A percentile compares a stretch with the other conserved stretches of the same genome.
Conservation (phyloP, 2,888 invertebrate species). For the Horisme vitalbata region DNA sequence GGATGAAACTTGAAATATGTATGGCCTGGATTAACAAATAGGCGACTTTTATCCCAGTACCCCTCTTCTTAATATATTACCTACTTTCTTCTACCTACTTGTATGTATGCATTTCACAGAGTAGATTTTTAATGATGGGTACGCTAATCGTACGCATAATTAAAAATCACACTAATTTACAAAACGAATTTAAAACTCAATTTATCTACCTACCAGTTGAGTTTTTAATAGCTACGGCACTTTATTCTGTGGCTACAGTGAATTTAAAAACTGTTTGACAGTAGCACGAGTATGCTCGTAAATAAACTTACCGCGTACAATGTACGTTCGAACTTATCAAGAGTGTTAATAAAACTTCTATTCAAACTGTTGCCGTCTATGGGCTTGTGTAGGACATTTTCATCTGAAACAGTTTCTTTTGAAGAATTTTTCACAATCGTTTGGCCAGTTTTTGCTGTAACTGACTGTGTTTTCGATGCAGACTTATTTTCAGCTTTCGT, state of each 20-base stretch:
- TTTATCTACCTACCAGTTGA: not conserved
- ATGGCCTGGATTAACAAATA: no score
- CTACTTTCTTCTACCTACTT: no score
- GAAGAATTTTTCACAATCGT: not conserved
- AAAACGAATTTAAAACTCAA: not conserved
- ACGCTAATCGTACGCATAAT: no score
- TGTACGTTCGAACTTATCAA: constrained; percentile 46
- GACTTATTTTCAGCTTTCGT: not conserved
- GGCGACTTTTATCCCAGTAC: no score
- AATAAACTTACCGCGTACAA: constrained; percentile 49
- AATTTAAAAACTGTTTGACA: no score
- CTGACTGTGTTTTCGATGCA: not conserved
- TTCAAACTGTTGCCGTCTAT: not conserved
- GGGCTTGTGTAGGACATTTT: not conserved
- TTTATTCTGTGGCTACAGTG: no score
- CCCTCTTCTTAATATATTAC: no score
- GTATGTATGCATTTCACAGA: no score
- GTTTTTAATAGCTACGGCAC: no score
- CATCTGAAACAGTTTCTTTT: not conserved
- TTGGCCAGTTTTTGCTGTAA: not conserved
- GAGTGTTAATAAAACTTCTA: not conserved
- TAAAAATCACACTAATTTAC: constrained; percentile 12
- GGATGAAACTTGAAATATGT: no score
- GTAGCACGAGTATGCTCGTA: no score
- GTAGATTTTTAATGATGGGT: no score